Conservation (phyloP, 2,113 vertebrate genomes). For the Tonatia bakeri region DNA sequence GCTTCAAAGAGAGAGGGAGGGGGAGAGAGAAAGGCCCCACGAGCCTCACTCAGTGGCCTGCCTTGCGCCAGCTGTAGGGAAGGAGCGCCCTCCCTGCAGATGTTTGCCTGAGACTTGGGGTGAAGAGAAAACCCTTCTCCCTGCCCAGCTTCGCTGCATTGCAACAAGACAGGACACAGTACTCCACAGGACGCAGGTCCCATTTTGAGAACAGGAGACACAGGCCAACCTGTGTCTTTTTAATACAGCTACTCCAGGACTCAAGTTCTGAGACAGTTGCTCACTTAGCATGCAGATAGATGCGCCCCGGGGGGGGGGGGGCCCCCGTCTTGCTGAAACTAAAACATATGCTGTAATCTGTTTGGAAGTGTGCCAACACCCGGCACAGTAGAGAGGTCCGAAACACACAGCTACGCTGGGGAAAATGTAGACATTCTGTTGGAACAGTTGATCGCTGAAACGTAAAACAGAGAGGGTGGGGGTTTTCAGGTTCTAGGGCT, state of each 20-base stretch:
- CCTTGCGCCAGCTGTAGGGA: accelerated
- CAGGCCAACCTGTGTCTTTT: background rate
- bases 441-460: background rate
- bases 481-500: background rate
- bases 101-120: background rate
- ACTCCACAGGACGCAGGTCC: background rate
- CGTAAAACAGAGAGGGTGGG: background rate
- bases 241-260: background rate
- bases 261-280: background rate
- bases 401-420: background rate
- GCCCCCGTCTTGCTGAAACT: background rate
- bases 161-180: background rate
- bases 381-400: background rate
- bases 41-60: background rate
- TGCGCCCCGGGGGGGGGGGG: background rate
- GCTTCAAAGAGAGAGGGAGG: background rate
- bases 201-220: background rate
- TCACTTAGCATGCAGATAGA: background rate
- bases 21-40: background rate
- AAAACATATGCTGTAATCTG: background rate
- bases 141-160: background rate
- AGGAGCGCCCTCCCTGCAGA: background rate
- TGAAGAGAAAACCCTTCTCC: background rate
- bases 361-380: background rate
- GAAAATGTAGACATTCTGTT: background rate